Conservation (phyloP, 2,888 invertebrate species). For the Pegoplata infirma region DNA sequence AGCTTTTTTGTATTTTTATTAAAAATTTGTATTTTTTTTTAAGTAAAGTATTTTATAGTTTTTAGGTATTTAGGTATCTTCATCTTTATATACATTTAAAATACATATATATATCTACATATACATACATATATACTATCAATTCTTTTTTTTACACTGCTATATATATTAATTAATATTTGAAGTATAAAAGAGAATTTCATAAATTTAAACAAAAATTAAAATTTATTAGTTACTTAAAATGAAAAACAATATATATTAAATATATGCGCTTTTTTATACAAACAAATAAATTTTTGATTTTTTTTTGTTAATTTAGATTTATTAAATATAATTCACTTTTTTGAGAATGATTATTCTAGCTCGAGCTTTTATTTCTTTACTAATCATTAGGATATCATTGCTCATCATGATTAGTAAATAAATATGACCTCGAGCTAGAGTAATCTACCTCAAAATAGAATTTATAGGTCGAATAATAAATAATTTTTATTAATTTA, state of each 20-base stretch:
- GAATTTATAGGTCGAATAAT: no score
- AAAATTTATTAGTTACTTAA: conserved; percentile 57
- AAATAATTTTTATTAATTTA: no score
- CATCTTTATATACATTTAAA: background rate
- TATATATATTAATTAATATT: conserved; percentile 23
- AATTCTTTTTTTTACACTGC: conserved; percentile 30
- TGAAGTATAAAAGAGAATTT: conserved; percentile 23
- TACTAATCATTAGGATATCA: no score
- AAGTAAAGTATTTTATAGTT: background rate
- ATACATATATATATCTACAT: conserved; percentile 6
- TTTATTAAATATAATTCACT: no score
- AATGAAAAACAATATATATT: conserved; percentile 46
- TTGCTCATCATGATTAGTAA: no score
- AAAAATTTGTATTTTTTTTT: background rate
- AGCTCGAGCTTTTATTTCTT: no score
- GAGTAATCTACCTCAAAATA: no score
- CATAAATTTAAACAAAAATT: conserved; percentile 26
- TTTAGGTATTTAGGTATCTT: no score
- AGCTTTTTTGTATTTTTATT: conserved; percentile 5
- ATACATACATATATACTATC: conserved; percentile 34
- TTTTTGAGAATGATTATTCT: no score
- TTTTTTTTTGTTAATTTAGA: no score
- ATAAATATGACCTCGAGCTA: no score
- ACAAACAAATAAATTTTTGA: conserved; percentile 46
- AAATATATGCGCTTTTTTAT: conserved; percentile 60